Evolutionary conservation across 2,113 vertebrate species (phyloP).

Genomic region (Heterochromis multidens): DNA sequence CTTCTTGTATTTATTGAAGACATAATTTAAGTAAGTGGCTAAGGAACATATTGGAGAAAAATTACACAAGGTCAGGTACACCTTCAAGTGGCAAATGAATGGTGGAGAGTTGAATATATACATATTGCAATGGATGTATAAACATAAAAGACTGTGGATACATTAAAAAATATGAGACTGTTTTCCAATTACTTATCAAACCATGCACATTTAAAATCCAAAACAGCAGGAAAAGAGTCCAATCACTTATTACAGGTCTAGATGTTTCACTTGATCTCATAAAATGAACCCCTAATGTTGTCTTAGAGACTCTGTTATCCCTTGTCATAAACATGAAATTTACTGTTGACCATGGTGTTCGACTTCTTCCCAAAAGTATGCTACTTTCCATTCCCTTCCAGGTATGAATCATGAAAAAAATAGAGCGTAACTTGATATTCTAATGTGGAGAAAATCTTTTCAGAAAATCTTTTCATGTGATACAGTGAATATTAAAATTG

Average conservation of each 20-base stretch:
- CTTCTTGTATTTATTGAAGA: neutral
- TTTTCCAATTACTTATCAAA: neutral
- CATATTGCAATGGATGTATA: neutral
- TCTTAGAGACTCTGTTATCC: neutral
- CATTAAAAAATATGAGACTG: neutral
- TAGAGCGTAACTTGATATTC: neutral
- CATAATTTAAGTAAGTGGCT: neutral
- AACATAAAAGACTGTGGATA: neutral
- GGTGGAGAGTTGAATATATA: neutral
- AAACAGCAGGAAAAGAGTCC: neutral
- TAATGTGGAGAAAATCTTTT: neutral
- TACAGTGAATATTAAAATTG: neutral
- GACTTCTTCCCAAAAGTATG: neutral
- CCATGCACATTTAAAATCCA: neutral
- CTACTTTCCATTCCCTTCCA: neutral
- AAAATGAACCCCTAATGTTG: neutral
- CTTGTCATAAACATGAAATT: neutral
- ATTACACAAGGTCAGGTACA: neutral
- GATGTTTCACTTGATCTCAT: neutral
- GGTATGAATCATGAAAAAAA: neutral
- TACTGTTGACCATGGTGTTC: too few relatives aligned
- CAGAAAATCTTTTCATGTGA: neutral
- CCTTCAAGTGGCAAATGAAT: neutral
- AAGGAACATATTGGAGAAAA: neutral
- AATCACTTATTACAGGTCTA: neutral